A percentile compares a stretch with the other conserved stretches of the same genome.
phyloP scores from a whole-genome alignment of 2,888 invertebrate genomes.

The Syrista parreyssii region DNA sequence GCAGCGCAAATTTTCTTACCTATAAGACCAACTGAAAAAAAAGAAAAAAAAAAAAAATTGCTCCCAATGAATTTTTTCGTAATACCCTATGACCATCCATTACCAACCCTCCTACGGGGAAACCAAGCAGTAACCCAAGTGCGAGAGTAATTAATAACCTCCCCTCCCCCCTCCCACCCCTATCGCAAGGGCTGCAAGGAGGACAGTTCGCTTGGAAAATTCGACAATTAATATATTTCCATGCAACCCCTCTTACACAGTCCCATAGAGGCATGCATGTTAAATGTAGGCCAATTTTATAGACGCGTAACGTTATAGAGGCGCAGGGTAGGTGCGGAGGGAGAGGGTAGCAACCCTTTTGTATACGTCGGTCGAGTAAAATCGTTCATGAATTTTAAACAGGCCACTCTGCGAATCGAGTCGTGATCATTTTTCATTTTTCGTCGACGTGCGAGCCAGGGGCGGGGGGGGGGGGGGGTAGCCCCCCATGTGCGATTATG shows the following conservation, averaged over 20 bases:
- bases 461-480: not conserved
- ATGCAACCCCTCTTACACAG: conserved; percentile 9
- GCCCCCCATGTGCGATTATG: conserved; percentile 55
- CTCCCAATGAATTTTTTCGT: not conserved
- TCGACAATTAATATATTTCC: conserved; percentile 59
- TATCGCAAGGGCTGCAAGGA: not conserved
- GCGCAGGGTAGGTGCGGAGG: conserved; percentile 27
- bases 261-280: conserved; percentile 7
- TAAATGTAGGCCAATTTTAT: conserved; percentile 34
- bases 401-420: conserved; percentile 54
- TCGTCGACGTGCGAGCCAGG: conserved; percentile 38
- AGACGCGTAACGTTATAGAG: conserved; percentile 14
- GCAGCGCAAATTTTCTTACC: conserved; percentile 5
- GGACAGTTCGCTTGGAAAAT: conserved; percentile 48
- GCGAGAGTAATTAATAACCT: not conserved
- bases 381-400: conserved; percentile 67
- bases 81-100: not conserved
- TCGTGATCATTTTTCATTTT: conserved; percentile 64
- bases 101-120: not conserved
- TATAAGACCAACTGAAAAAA: not conserved
- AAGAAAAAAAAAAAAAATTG: not conserved
- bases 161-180: not conserved
- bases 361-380: conserved; percentile 40
- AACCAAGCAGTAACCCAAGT: not conserved
- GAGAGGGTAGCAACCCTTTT: conserved; percentile 12